Evolutionary conservation across 2,797 vertebrate species (phyloP).

Genomic region (Oryzias dopingdopingensis): DNA sequence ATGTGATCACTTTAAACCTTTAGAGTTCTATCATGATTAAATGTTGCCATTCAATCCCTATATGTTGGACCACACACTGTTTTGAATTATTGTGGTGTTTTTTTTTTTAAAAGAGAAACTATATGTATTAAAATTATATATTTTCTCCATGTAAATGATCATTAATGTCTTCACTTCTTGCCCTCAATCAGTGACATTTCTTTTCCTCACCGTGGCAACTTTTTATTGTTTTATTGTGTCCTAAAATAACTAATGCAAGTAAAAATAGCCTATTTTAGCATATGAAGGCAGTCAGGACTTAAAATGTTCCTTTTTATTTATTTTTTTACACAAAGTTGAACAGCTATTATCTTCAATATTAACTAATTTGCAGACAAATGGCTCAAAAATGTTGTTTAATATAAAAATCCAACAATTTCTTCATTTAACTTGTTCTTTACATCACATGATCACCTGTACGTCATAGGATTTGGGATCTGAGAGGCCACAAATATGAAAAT

Average conservation of each 20-base stretch:
- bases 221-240: neutral
- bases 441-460: neutral
- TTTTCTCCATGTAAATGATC: conserved; percentile 14
- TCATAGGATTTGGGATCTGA: neutral
- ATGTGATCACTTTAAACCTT: conserved; percentile 1
- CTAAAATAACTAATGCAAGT: neutral
- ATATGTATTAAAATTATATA: neutral
- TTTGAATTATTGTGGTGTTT: neutral
- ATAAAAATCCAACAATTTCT: too few species aligned
- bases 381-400: too few species aligned
- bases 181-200: conserved; percentile 26
- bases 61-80: conserved; percentile 7
- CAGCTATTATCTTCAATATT: too few species aligned
- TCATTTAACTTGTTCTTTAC: too few species aligned
- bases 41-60: conserved; percentile 24
- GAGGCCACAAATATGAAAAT: neutral
- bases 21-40: conserved; percentile 2
- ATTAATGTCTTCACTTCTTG: conserved; percentile 45
- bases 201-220: conserved; percentile 50
- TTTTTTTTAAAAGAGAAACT: neutral
- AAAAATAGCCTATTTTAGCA: neutral
- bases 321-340: too few species aligned
- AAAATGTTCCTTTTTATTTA: too few species aligned
- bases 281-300: too few species aligned
- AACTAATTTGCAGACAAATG: too few species aligned